Percentiles rank a stretch among this genome's conserved stretches.
Evolutionary conservation across 37 sponge, comb jelly and placozoan species (phyloP).

Genomic region (Lycopodina hypogea): DNA sequence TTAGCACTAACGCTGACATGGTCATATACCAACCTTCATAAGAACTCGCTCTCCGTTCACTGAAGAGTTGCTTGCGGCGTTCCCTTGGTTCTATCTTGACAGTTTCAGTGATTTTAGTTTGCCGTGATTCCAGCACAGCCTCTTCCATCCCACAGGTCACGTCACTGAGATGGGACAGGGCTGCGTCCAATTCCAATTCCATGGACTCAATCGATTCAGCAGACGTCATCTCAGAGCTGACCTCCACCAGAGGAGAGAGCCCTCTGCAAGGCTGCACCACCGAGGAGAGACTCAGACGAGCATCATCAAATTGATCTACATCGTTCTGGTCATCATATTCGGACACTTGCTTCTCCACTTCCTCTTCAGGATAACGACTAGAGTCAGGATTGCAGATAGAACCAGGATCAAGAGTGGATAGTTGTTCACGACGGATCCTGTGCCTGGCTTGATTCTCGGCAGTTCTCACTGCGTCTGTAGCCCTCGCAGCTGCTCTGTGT

Average conservation of each 20-base stretch:
- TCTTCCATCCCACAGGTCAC: conserved; percentile 24
- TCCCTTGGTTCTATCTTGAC: background rate
- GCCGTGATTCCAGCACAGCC: conserved; percentile 5
- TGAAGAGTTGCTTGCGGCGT: background rate
- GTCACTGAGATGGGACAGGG: conserved; percentile 15
- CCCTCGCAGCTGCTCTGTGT: too few species aligned
- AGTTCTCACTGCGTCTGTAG: too few species aligned
- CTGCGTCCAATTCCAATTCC: conserved; percentile 17
- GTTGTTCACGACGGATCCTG: background rate
- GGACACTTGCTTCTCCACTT: background rate
- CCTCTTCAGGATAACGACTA: conserved; percentile 1
- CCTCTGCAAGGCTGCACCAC: background rate
- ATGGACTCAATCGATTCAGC: conserved; percentile 1
- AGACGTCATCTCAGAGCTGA: conserved; percentile 26
- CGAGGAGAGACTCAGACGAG: background rate
- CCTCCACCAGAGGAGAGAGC: conserved; percentile 37
- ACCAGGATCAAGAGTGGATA: background rate
- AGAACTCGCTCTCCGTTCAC: background rate
- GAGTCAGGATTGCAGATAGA: background rate
- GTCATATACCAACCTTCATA: conserved; percentile 8
- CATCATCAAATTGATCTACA: conserved; percentile 2
- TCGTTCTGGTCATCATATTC: conserved; percentile 13
- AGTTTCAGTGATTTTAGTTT: conserved; percentile 25
- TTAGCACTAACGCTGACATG: background rate
- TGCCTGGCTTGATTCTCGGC: background rate